Conservation (phyloP, 2,888 invertebrate species). For the Philonicus albiceps region DNA sequence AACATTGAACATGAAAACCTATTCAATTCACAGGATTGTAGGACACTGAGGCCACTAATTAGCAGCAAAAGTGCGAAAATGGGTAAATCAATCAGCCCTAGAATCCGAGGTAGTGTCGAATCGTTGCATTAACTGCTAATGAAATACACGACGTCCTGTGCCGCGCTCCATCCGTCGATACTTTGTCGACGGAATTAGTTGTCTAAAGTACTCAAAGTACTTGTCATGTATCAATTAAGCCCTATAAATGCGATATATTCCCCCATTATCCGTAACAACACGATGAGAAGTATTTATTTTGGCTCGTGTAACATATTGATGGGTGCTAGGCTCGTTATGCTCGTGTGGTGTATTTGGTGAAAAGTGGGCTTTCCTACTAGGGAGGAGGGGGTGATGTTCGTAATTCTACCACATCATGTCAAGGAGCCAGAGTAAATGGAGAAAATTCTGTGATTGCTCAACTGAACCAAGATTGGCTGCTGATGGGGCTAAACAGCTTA, state of each 20-base stretch:
- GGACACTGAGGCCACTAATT: not conserved
- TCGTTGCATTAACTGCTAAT: not conserved
- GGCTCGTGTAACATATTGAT: constrained; percentile 14
- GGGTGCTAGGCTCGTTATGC: not conserved
- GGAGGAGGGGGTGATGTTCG: not conserved
- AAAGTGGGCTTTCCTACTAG: not conserved
- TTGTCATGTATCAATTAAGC: constrained; percentile 35
- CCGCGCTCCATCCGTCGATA: not conserved
- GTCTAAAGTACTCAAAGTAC: constrained; percentile 9
- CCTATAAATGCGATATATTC: constrained; percentile 1
- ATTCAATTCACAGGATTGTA: not conserved
- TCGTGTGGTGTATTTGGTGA: not conserved
- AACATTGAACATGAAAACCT: not conserved
- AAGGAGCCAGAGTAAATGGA: not conserved
- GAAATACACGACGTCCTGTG: not conserved
- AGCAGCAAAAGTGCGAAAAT: not conserved
- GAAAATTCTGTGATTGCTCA: not conserved
- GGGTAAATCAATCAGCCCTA: not conserved
- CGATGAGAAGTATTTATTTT: constrained; percentile 2
- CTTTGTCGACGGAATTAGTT: not conserved
- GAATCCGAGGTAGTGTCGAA: not conserved
- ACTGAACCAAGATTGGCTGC: not conserved
- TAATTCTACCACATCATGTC: not conserved
- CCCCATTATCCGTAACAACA: constrained; percentile 6
- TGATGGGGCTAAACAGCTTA: not conserved